Evolutionary conservation across 2,888 invertebrate species (phyloP).

Genomic region (Andrena haemorrhoa): DNA sequence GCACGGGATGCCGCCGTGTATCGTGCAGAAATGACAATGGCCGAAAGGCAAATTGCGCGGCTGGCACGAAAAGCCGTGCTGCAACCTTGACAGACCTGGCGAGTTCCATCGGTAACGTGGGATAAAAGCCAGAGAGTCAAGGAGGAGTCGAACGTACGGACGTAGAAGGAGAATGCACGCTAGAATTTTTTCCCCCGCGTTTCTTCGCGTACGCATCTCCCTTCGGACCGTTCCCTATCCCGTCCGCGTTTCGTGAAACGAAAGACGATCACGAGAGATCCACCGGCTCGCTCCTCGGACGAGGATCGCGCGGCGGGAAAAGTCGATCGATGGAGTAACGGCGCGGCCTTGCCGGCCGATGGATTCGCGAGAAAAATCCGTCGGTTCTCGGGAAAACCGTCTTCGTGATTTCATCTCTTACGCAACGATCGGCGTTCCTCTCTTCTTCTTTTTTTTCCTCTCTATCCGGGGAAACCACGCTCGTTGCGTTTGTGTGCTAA

Average conservation of each 20-base stretch:
- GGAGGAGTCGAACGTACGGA: constrained; percentile 22
- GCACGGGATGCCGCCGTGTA: constrained; percentile 41
- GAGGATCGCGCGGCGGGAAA: constrained; percentile 1
- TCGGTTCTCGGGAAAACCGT: constrained; percentile 54
- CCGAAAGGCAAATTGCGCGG: constrained; percentile 73
- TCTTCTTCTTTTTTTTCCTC: constrained; percentile 22
- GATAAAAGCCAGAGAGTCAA: constrained; percentile 62
- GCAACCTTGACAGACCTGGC: constrained; percentile 61
- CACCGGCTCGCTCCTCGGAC: too few species aligned
- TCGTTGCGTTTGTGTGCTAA: constrained; percentile 47
- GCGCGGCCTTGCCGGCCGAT: constrained; percentile 24
- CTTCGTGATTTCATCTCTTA: constrained; percentile 64
- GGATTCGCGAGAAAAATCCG: constrained; percentile 55
- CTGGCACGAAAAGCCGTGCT: constrained; percentile 60
- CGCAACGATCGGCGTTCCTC: constrained; percentile 50
- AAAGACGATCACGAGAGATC: constrained; percentile 33
- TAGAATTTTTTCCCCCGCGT: constrained; percentile 42
- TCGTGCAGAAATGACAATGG: constrained; percentile 73
- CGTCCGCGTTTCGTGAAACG: neutral
- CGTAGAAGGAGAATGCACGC: constrained; percentile 32
- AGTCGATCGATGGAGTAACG: constrained; percentile 50
- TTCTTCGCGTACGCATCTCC: neutral
- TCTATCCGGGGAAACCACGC: constrained; percentile 25
- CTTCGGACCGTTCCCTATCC: neutral
- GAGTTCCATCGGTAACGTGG: constrained; percentile 62